Base-by-base conservation (phyloP, 2,797 vertebrate species). In the Enteromius fasciolatus region DNA sequence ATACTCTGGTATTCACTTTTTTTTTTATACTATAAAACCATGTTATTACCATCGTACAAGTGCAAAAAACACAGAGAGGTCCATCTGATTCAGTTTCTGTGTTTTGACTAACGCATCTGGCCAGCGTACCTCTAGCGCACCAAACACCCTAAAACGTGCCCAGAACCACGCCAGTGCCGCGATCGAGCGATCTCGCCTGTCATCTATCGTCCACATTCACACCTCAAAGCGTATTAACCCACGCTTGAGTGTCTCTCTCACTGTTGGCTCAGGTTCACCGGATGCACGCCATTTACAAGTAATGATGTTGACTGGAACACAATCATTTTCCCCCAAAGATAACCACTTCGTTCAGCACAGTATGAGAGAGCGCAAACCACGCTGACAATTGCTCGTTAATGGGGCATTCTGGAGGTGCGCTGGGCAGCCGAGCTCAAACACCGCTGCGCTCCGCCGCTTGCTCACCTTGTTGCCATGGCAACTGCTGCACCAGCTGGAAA, bases 401-500 rank as follows among this genome's bases (percentile, higher is more conserved):
- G 44, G 77, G 54, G 33, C 66, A 57, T 82, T 84, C 80, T 68
- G 80, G 54, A 48, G 39, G 18, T 7, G 31, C 20, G 12, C 31
- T n/a, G 54, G 59, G 59, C 59, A 6, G 28, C 15, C 14, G 25
- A 63, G 59, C 59, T 15, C 14, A 31, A 63, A 31, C 25, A 28
- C 59, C 17, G 59, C 25, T 17, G 59, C 5, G 14, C 23, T 46
- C 33, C 0, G 61, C 5, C 11, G 10, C 33, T 52, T 1, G 88
- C 89, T 92, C 85, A 85, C 88, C 80, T 84, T 87, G 93, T 94
- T 88, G 64, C 89, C 92, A 94, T 93, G 92, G 93, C 89, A 92
- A 93, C 93, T 88, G 88, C 89, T 89, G 90, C 89, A 83, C 46
- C 46, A 14, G 39, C 64, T 33, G 61, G 44, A 68, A 79, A 6